These are phyloP conservation scores for Emydoidea blandingii DNA, from an alignment of 2,797 vertebrate species.

Conservation along the genomic window DNA sequence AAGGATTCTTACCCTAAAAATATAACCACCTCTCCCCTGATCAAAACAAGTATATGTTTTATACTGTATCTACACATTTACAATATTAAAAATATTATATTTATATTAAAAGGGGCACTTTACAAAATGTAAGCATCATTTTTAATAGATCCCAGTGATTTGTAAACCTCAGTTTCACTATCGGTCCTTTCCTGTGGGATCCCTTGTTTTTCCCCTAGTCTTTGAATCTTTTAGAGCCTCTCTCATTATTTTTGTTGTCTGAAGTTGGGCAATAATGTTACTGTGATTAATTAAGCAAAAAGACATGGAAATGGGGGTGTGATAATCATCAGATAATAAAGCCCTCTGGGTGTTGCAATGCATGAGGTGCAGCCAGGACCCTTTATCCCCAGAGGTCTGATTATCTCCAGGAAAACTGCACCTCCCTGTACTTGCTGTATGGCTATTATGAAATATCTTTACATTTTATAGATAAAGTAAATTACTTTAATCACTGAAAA, in stretches of 20 bases:
- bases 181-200: slow-evolving; percentile 79
- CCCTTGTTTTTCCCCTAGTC: slow-evolving; percentile 80
- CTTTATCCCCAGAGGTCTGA: slow-evolving; percentile 81
- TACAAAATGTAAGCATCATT: slow-evolving; percentile 77
- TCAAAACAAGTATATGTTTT: slow-evolving; percentile 66
- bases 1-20: background rate
- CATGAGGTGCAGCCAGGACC: slow-evolving; percentile 78
- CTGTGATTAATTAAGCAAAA: slow-evolving; percentile 87
- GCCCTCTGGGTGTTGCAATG: slow-evolving; percentile 77
- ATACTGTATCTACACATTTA: slow-evolving; percentile 68
- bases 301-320: slow-evolving; percentile 78
- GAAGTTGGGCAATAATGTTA: slow-evolving; percentile 83
- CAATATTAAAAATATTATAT: slow-evolving; percentile 77
- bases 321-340: slow-evolving; percentile 85
- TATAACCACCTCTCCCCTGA: slow-evolving; percentile 39
- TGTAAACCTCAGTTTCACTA: slow-evolving; percentile 77
- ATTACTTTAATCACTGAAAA: slow-evolving; percentile 74
- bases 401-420: slow-evolving; percentile 82
- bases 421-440: slow-evolving; percentile 75
- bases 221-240: slow-evolving; percentile 83
- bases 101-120: slow-evolving; percentile 78
- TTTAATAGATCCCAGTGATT: slow-evolving; percentile 75
- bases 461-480: slow-evolving; percentile 78
- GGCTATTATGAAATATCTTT: slow-evolving; percentile 74
- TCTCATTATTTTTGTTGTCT: slow-evolving; percentile 87